Percentiles rank a stretch among this genome's conserved stretches.
These are phyloP conservation scores for Antennarius maculatus DNA, from an alignment of 2,797 vertebrate species.

Conservation along the genomic window DNA sequence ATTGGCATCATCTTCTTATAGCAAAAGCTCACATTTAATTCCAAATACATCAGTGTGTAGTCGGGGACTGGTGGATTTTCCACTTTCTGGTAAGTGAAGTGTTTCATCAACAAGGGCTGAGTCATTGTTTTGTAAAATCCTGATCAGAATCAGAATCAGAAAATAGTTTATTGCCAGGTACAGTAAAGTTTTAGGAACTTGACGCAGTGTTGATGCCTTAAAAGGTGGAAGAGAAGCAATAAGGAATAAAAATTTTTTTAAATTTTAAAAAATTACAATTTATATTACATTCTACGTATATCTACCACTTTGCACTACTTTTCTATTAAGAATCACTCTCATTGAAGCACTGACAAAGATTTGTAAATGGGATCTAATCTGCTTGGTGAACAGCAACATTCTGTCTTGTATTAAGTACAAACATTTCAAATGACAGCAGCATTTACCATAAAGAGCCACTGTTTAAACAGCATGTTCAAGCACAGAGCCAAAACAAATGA, in stretches of 20 bases:
- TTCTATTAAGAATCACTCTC: slow-evolving; percentile 17
- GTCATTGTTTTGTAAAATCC: neutral
- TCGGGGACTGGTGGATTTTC: neutral
- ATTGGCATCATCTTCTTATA: too few relatives aligned
- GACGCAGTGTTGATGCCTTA: too few relatives aligned
- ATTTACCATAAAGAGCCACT: neutral
- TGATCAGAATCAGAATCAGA: neutral
- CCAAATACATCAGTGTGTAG: too few relatives aligned
- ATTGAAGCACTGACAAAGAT: slow-evolving; percentile 18
- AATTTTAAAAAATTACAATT: too few relatives aligned
- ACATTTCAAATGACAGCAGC: slow-evolving; percentile 6
- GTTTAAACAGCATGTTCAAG: neutral
- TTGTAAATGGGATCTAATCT: slow-evolving; percentile 13
- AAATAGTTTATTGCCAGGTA: too few relatives aligned
- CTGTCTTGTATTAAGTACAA: neutral
- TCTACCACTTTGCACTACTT: neutral
- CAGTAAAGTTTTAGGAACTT: too few relatives aligned
- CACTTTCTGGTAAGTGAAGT: neutral
- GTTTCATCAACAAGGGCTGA: slow-evolving; percentile 3
- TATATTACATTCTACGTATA: too few relatives aligned
- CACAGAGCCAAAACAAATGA: slow-evolving; percentile 7
- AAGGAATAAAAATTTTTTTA: too few relatives aligned
- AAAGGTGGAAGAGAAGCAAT: too few relatives aligned
- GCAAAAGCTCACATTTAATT: too few relatives aligned
- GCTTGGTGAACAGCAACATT: slow-evolving; percentile 15